These are phyloP conservation scores for Lepus americanus DNA, from an alignment of 2,113 vertebrate species.

Conservation along the genomic window DNA sequence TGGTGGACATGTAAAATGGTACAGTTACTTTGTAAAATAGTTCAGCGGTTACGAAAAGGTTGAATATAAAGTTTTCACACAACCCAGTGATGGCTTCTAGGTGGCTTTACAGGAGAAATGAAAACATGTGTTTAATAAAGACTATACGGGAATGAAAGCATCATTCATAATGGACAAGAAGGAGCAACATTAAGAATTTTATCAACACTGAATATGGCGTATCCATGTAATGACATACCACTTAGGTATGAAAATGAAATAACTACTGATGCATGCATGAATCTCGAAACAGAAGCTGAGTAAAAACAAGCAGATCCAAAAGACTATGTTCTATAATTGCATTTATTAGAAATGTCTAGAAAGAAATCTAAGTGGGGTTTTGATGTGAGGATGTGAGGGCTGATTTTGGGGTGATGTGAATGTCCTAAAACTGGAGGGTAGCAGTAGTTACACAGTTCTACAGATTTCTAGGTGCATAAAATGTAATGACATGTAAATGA, in stretches of 20 bases:
- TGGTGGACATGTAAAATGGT: neutral
- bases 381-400: neutral
- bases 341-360: neutral
- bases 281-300: neutral
- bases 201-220: neutral
- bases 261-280: neutral
- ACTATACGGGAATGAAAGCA: neutral
- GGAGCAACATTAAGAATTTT: neutral
- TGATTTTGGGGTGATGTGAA: neutral
- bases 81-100: neutral
- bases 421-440: neutral
- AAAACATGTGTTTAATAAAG: constrained; percentile 11
- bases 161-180: constrained; percentile 36
- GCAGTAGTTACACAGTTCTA: neutral
- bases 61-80: neutral
- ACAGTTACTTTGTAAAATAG: neutral
- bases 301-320: neutral
- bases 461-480: neutral
- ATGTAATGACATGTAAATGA: constrained; percentile 2
- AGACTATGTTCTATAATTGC: neutral
- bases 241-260: neutral
- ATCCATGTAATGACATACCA: neutral
- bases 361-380: neutral
- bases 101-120: constrained; percentile 1
- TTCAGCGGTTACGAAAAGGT: neutral